A percentile compares a stretch with the other conserved stretches of the same genome.
These are phyloP conservation scores for Graphium colonna DNA, from an alignment of 2,888 invertebrate species.

Conservation along the genomic window DNA sequence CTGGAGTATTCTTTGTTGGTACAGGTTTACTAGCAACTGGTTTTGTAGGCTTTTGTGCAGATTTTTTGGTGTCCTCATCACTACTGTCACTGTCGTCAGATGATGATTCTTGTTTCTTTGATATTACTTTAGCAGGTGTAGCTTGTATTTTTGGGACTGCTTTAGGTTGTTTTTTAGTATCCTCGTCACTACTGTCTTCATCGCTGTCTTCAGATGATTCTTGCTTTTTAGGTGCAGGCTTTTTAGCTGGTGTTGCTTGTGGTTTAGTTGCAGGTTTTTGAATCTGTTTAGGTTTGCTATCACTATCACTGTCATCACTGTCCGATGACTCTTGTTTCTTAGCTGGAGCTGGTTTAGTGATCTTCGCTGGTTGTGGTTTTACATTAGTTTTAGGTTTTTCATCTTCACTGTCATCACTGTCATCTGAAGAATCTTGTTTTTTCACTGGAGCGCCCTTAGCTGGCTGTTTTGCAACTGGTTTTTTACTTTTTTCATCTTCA, in stretches of 20 bases:
- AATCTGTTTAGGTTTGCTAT: slow-evolving; percentile 29
- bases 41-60: slow-evolving; percentile 12
- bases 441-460: slow-evolving; percentile 42
- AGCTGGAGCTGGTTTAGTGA: slow-evolving; percentile 27
- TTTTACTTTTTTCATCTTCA: slow-evolving; percentile 57
- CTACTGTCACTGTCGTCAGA: slow-evolving; percentile 39
- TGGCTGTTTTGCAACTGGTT: slow-evolving; percentile 35
- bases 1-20: slow-evolving; percentile 24
- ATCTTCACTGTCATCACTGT: slow-evolving; percentile 37
- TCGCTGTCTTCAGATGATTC: slow-evolving; percentile 32
- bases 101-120: slow-evolving; percentile 48
- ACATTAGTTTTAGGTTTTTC: slow-evolving; percentile 26
- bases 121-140: slow-evolving; percentile 30
- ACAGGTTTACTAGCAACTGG: slow-evolving; percentile 3
- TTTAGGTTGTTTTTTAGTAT: slow-evolving; percentile 28
- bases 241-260: slow-evolving; percentile 21
- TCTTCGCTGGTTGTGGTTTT: slow-evolving; percentile 11
- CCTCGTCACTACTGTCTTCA: slow-evolving; percentile 41
- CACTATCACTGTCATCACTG: slow-evolving; percentile 30
- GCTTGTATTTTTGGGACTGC: slow-evolving; percentile 29
- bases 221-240: slow-evolving; percentile 32
- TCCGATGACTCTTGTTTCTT: slow-evolving; percentile 27
- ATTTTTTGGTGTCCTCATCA: slow-evolving; percentile 34
- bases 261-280: slow-evolving; percentile 39
- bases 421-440: slow-evolving; percentile 49